Evolutionary conservation across 2,888 invertebrate genomes (phyloP).

Genomic region (Nebria salina): DNA sequence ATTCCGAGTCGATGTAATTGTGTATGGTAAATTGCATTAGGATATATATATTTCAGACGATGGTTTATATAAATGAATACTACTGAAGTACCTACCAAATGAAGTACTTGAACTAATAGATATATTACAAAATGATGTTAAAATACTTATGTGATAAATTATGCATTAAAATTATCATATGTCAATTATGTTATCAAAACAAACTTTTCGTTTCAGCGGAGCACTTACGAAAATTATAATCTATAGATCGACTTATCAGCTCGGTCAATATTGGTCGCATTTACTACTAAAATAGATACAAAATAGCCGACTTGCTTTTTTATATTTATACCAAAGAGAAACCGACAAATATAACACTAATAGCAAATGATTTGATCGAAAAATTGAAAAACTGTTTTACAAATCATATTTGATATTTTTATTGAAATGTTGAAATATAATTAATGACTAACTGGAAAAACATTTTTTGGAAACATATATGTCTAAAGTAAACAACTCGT

Average conservation of each 20-base stretch:
- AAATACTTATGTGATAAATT: slow-evolving; percentile 39
- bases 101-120: slow-evolving; percentile 33
- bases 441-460: too few relatives aligned
- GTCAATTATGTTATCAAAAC: slow-evolving; percentile 41
- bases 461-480: too few relatives aligned
- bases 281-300: background rate
- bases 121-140: slow-evolving; percentile 42
- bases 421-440: too few relatives aligned
- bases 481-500: too few relatives aligned
- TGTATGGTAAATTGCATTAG: too few relatives aligned
- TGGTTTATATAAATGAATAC: background rate
- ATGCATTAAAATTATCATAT: slow-evolving; percentile 44
- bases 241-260: background rate
- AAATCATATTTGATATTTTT: too few relatives aligned
- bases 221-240: slow-evolving; percentile 10
- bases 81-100: slow-evolving; percentile 13
- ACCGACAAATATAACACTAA: background rate
- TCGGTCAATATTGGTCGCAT: background rate
- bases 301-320: background rate
- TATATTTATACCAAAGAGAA: background rate
- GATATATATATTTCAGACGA: background rate
- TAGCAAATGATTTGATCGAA: background rate
- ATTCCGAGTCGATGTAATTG: too few relatives aligned
- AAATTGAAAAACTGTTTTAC: background rate
- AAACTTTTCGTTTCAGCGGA: slow-evolving; percentile 26